Conservation (phyloP, 2,888 invertebrate species). For the Himalopsyche tibetana region DNA sequence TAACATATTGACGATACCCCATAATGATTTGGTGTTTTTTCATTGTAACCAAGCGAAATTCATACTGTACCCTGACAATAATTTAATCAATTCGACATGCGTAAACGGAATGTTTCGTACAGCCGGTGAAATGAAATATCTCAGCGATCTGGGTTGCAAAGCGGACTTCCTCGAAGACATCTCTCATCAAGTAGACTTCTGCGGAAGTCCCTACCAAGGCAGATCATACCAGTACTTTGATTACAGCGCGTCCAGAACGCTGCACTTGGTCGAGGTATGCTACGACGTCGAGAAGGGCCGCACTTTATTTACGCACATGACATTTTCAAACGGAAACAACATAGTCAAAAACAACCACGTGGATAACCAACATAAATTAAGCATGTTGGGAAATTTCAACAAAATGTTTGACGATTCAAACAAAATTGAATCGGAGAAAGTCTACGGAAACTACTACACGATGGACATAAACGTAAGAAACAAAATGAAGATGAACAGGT, state of each 20-base stretch:
- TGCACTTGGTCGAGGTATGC: conserved; percentile 72
- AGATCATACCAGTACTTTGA: conserved; percentile 71
- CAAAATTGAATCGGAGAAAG: conserved; percentile 70
- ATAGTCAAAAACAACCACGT: conserved; percentile 69
- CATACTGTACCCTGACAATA: conserved; percentile 70
- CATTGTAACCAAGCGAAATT: conserved; percentile 72
- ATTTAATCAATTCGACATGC: conserved; percentile 69
- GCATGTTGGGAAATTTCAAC: conserved; percentile 74
- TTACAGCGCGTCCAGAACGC: conserved; percentile 65
- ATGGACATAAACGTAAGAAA: conserved; percentile 71
- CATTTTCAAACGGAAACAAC: conserved; percentile 67
- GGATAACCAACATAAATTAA: conserved; percentile 69
- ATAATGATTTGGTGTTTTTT: conserved; percentile 70
- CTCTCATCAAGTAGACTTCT: conserved; percentile 72
- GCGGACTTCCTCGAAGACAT: conserved; percentile 74
- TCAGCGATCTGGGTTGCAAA: conserved; percentile 75
- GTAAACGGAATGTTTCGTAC: conserved; percentile 71
- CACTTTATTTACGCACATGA: conserved; percentile 68
- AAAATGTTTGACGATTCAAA: conserved; percentile 73
- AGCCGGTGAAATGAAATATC: conserved; percentile 69
- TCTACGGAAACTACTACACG: conserved; percentile 72
- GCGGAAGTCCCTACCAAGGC: conserved; percentile 71
- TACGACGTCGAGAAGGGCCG: conserved; percentile 72
- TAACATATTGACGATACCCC: conserved; percentile 67
- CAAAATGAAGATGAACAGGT: conserved; percentile 70